Base-by-base conservation (phyloP, 2,888 invertebrate species). In the Strigamia maritima region DNA sequence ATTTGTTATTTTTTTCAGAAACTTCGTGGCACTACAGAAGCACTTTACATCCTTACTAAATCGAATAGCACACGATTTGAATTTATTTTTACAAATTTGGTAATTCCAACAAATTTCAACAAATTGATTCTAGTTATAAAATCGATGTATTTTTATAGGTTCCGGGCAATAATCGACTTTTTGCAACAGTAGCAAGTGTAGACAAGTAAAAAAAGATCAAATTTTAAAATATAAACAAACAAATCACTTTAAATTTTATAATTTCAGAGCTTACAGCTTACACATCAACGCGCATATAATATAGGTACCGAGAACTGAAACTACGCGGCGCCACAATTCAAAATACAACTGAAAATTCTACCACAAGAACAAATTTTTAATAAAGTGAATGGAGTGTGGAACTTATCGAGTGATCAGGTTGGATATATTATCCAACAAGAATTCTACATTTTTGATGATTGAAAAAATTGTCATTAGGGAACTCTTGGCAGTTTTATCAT, bases 11-110 rank as follows among this genome's bases (percentile, higher is more conserved):
- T 28, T 75, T 87, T 86, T 80, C 82, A 92, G 91, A 94, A 95
- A 86, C 88, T 93, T 2, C 90, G 94, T 80, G 97, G 95, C 1
- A 92, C 92, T 38, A 93, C 94, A 0, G 94, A 94, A 86, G 95
- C 98, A 0, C 87, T 99, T 16, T 93, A 95, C 85, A 89, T 97
- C 49, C 87, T 98, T 81, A 94, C 97, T 0, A 91, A 92, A 28
- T 93, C 91, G 81, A 91, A 91, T 82, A 91, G 90, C 80, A 94
- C 93, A 24, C 89, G 94, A 84, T 98, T 96, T 85, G 98, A 99
- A 86, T 99, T 99, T 86, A 92, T 99, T 82, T 99, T 99, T 86
- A 97, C 96, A 0, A 97, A 97, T 87, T 88, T 96, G 28, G 91
- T 94, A 16, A 76, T 8, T 77, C 10, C n/a, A 22, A n/a, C n/a